These are phyloP conservation scores for Athene noctua DNA, from an alignment of 2,113 vertebrate genomes.

Conservation along the genomic window DNA sequence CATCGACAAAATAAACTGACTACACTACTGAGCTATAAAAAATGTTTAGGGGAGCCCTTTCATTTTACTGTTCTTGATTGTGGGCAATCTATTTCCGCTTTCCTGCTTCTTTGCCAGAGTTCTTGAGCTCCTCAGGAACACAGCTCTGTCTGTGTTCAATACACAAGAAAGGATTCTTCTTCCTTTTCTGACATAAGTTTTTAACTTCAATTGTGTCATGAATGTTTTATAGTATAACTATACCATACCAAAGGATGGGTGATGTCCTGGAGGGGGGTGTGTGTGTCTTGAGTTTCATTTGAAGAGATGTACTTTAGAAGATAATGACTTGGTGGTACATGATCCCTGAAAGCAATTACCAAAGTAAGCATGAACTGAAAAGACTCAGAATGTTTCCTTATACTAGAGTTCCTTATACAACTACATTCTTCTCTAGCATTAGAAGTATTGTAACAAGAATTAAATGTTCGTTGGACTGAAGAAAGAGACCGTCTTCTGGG, in stretches of 20 bases:
- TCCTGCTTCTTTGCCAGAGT: not conserved
- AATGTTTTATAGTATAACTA: not conserved
- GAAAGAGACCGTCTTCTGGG: not conserved
- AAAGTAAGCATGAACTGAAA: not conserved
- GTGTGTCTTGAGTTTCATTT: not conserved
- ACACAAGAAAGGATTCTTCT: not conserved
- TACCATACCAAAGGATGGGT: not conserved
- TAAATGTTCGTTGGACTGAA: not conserved
- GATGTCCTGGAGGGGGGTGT: not conserved
- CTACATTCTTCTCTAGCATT: not conserved
- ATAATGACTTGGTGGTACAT: not conserved
- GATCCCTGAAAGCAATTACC: not conserved
- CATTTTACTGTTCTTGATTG: fast-evolving
- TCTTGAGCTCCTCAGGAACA: not conserved
- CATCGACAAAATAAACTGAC: not conserved
- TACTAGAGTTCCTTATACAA: not conserved
- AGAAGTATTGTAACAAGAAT: not conserved
- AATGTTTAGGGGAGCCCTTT: not conserved
- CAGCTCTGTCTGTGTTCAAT: not conserved
- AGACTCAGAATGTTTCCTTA: not conserved
- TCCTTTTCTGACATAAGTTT: not conserved
- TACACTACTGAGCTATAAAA: not conserved
- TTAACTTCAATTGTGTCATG: not conserved
- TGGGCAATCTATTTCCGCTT: not conserved
- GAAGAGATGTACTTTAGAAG: not conserved